Conservation (phyloP, 1,140 invertebrate species). For the Drosophila obscura region DNA sequence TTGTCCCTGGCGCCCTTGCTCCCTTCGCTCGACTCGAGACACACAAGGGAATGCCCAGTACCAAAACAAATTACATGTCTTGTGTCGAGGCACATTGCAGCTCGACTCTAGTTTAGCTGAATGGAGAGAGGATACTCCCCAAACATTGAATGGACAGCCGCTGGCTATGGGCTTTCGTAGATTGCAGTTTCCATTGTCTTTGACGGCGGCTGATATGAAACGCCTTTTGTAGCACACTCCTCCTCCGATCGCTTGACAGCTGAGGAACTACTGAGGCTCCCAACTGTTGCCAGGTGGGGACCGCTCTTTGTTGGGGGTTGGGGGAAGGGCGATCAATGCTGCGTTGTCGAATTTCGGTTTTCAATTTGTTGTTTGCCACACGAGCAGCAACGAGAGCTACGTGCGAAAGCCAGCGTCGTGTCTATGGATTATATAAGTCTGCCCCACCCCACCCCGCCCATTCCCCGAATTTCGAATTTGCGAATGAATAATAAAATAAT, state of each 20-base stretch:
- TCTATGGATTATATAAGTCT: constrained; percentile 31
- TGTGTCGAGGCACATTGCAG: no score
- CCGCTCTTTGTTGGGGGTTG: neutral
- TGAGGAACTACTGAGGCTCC: neutral
- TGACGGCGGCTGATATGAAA: constrained; percentile 29
- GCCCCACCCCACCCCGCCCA: neutral
- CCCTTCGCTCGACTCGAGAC: no score
- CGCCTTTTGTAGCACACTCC: constrained; percentile 6
- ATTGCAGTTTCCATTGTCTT: constrained; percentile 16
- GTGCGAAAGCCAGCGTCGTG: constrained; percentile 24
- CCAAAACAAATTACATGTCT: no score
- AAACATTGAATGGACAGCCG: constrained; percentile 30
- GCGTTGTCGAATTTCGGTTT: constrained; percentile 18
- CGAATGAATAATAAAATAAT: constrained; percentile 29
- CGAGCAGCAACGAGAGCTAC: constrained; percentile 9
- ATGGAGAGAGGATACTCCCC: no score
- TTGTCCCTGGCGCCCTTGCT: no score
- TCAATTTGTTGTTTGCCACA: no score
- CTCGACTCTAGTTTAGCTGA: no score
- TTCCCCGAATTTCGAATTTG: neutral
- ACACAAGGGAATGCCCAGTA: no score
- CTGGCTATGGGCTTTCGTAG: constrained; percentile 3
- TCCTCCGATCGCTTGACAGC: constrained; percentile 18
- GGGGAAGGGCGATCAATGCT: constrained; percentile 12
- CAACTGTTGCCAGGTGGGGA: constrained; percentile 19